Conservation (phyloP, 2,113 vertebrate species). For the Petroica traversi region DNA sequence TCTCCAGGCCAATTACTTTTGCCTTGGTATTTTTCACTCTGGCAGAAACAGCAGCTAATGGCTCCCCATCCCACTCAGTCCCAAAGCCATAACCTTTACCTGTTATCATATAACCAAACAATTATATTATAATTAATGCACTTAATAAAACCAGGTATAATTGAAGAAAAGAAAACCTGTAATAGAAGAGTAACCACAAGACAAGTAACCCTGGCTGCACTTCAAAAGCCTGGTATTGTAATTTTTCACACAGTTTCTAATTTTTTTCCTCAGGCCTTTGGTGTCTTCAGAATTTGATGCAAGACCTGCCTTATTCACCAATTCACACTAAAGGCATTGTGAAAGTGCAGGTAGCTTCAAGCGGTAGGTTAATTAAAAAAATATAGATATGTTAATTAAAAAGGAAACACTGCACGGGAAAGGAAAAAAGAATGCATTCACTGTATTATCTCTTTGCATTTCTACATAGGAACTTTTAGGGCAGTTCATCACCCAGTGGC, state of each 20-base stretch:
- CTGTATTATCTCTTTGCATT: background rate
- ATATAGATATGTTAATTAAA: background rate
- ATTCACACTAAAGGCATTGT: background rate
- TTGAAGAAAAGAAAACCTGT: background rate
- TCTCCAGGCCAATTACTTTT: background rate
- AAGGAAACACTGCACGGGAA: background rate
- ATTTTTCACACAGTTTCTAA: background rate
- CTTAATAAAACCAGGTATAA: background rate
- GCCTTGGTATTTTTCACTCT: constrained; percentile 7
- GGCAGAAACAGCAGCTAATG: background rate
- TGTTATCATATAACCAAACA: background rate
- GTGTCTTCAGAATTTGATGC: background rate
- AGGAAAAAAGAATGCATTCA: background rate
- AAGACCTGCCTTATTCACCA: background rate
- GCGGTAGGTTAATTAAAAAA: background rate
- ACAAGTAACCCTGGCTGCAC: background rate
- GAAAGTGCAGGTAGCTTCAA: background rate
- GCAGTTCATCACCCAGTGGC: background rate
- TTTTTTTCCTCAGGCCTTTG: background rate
- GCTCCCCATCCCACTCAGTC: background rate
- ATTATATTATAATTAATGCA: background rate
- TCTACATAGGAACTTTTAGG: background rate
- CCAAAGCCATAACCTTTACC: background rate
- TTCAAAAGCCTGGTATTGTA: background rate
- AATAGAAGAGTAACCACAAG: background rate